Base-by-base conservation (phyloP, 2,113 vertebrate genomes). In the Bucco capensis region DNA sequence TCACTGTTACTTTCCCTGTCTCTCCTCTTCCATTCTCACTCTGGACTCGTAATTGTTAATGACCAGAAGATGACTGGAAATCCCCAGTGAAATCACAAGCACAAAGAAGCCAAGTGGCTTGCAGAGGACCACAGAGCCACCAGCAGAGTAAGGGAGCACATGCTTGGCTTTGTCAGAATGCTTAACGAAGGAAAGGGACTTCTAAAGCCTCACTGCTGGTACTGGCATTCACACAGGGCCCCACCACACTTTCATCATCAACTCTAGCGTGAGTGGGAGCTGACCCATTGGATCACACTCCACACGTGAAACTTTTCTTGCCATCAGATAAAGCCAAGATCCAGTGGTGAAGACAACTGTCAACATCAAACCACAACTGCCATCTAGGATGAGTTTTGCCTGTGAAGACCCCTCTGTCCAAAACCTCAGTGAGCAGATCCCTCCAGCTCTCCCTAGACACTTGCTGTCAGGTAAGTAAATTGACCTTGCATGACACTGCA, bases 141-240 rank as follows among this genome's bases (percentile, higher is more conserved):
- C 23, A 27, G 40, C 19, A 3, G 38, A 42, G 72, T 6, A 14
- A 44, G 46, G 46, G 37, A 87, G 33, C 37, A 12, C 7, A 8
- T 14, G 23, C 47, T 5, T 5, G n/a, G 35, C 28, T 67, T 30
- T 27, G 13, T 35, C 62, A 24, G 11, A 42, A 42, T 1, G 8
- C 28, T 47, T 51, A 4, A 28, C 4, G 46, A 64, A 31, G 61
- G 64, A 19, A 57, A 15, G 17, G 47, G 28, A 33, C 19, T 28
- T 65, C 58, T 28, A 21, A 31, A 50, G 42, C 86, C 57, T 33
- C 8, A 1, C 25, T 19, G 40, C 54, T 17, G 1, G 46, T 8
- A 9, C 72, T 10, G 1, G 5, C 0, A 0, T 2, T 28, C n/a
- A 2, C 2, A 3, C 0, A 27, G 64, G 40, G 23, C 46, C 21